phyloP scores from a whole-genome alignment of 2,888 invertebrate species.

The Ditylenchus weischeri region DNA sequence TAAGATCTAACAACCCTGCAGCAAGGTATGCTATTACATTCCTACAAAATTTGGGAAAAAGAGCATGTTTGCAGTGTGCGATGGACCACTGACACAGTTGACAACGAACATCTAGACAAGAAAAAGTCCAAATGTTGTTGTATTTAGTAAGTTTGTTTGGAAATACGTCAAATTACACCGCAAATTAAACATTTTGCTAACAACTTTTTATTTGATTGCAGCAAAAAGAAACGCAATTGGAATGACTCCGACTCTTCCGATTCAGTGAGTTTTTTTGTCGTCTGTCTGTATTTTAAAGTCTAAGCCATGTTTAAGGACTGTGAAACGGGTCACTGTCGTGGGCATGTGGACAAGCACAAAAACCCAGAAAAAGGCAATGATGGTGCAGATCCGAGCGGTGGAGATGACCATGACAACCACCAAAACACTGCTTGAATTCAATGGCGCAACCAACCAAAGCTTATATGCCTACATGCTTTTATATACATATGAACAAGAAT shows the following conservation, averaged over 20 bases:
- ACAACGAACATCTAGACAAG: constrained; percentile 52
- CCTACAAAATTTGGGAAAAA: not conserved
- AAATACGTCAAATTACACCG: not conserved
- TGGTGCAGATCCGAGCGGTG: not conserved
- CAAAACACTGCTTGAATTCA: no score
- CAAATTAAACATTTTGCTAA: not conserved
- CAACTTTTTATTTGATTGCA: not conserved
- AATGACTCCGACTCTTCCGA: constrained; percentile 44
- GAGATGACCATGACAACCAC: not conserved
- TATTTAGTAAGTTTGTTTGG: constrained; percentile 34
- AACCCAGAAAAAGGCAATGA: constrained; percentile 7
- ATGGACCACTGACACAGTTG: constrained; percentile 43
- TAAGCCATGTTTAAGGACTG: constrained; percentile 44
- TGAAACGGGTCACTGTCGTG: constrained; percentile 55
- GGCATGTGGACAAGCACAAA: constrained; percentile 51
- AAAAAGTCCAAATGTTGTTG: constrained; percentile 58
- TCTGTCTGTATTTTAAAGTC: not conserved
- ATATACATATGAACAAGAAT: no score
- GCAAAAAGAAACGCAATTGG: constrained; percentile 53
- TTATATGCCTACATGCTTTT: no score
- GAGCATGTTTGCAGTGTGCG: constrained; percentile 25
- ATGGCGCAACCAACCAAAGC: no score
- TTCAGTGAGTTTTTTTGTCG: constrained; percentile 19
- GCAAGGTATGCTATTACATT: not conserved
- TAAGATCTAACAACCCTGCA: not conserved